Percentiles rank a stretch among this genome's conserved stretches.
phyloP scores from a whole-genome alignment of 2,888 invertebrate genomes.

The Polydesmus complanatus region DNA sequence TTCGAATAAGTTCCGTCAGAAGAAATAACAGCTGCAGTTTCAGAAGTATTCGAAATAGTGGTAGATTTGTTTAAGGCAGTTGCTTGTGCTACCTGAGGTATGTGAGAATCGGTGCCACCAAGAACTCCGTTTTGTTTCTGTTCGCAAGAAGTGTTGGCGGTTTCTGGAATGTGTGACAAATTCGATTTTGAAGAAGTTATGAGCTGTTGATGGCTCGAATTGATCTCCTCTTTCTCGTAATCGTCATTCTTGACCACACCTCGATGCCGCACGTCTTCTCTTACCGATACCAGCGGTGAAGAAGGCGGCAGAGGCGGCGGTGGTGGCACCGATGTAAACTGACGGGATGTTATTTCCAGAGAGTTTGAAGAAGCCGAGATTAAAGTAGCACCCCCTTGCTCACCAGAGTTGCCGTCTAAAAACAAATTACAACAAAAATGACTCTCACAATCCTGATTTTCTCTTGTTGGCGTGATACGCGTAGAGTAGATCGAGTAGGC shows the following conservation, averaged over 20 bases:
- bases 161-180: too few species aligned
- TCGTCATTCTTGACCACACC: not conserved
- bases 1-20: not conserved
- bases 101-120: too few species aligned
- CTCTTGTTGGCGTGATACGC: too few species aligned
- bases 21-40: too few species aligned
- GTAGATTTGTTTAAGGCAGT: not conserved
- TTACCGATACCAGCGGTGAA: not conserved
- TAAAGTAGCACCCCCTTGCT: not conserved
- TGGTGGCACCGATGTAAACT: not conserved
- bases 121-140: too few species aligned
- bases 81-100: not conserved
- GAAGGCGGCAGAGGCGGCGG: not conserved
- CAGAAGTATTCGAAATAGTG: not conserved
- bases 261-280: not conserved
- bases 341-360: not conserved
- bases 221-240: not conserved
- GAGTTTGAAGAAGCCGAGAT: not conserved
- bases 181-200: not conserved
- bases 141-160: too few species aligned
- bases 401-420: not conserved
- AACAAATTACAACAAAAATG: too few species aligned
- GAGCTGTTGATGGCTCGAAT: not conserved
- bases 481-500: too few species aligned
- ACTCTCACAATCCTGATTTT: too few species aligned